Evolutionary conservation across 2,888 invertebrate species (phyloP).

Genomic region (Melanostoma mellinum): DNA sequence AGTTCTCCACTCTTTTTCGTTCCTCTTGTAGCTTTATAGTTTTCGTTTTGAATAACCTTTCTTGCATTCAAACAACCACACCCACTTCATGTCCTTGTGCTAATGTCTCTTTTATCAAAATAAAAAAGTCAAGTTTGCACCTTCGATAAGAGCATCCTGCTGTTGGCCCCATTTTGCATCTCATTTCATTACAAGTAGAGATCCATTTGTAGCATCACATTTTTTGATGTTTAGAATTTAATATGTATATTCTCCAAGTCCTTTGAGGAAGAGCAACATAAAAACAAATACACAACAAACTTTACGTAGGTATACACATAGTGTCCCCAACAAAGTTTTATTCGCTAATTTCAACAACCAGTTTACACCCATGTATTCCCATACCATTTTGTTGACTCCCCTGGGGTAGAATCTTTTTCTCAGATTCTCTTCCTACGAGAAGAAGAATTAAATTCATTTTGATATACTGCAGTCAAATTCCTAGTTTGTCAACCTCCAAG

Average conservation of each 20-base stretch:
- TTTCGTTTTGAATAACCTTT: no score
- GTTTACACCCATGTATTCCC: constrained; percentile 21
- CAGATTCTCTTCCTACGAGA: constrained; percentile 5
- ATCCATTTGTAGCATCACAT: no score
- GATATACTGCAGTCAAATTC: constrained; percentile 65
- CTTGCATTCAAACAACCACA: no score
- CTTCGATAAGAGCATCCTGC: not conserved
- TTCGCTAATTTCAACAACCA: constrained; percentile 37
- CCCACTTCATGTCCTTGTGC: no score
- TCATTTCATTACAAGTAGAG: not conserved
- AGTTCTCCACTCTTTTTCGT: no score
- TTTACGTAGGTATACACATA: not conserved
- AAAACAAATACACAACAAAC: constrained; percentile 12
- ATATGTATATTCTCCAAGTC: not conserved
- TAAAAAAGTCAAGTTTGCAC: no score
- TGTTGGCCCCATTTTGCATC: not conserved
- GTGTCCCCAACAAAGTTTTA: constrained; percentile 4
- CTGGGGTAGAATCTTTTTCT: constrained; percentile 3
- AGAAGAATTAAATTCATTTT: constrained; percentile 64
- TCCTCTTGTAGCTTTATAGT: no score
- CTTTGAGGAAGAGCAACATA: not conserved
- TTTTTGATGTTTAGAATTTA: no score
- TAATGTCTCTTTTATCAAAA: no score
- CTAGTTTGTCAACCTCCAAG: constrained; percentile 64
- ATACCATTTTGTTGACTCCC: constrained; percentile 17